A percentile compares a stretch with the other conserved stretches of the same genome.
Evolutionary conservation across 2,888 invertebrate species (phyloP).

Genomic region (Liposcelis brunnea): DNA sequence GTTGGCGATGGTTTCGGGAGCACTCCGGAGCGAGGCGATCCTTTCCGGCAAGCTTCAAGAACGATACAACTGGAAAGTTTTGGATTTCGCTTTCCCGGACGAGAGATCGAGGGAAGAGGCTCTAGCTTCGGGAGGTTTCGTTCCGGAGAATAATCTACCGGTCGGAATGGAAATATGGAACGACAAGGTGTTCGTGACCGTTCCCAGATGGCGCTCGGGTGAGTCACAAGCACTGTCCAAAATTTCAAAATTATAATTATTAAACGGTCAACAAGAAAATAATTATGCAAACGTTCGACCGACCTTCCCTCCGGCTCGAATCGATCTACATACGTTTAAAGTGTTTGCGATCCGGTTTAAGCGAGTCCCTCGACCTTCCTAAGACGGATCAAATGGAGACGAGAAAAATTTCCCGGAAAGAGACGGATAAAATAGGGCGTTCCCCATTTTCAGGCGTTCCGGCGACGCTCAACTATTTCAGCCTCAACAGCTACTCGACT

Average conservation of each 20-base stretch:
- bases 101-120: conserved; percentile 42
- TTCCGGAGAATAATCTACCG: conserved; percentile 62
- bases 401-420: too few species aligned
- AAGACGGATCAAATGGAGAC: too few species aligned
- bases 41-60: conserved; percentile 34
- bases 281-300: not conserved
- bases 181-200: conserved; percentile 64
- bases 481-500: conserved; percentile 40
- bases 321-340: too few species aligned
- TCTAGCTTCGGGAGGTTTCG: conserved; percentile 42
- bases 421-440: too few species aligned
- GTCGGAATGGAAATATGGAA: conserved; percentile 68
- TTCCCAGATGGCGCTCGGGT: conserved; percentile 69
- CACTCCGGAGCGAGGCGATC: too few species aligned
- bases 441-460: conserved; percentile 57
- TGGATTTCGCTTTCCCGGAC: conserved; percentile 61
- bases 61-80: conserved; percentile 52
- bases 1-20: too few species aligned
- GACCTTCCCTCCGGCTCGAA: too few species aligned
- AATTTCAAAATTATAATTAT: not conserved
- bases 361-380: not conserved
- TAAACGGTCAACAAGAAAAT: not conserved
- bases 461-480: conserved; percentile 62
- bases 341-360: not conserved
- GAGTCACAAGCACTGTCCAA: conserved; percentile 21